phyloP scores from a whole-genome alignment of 2,888 invertebrate genomes.

The Anagyrus pseudococci region DNA sequence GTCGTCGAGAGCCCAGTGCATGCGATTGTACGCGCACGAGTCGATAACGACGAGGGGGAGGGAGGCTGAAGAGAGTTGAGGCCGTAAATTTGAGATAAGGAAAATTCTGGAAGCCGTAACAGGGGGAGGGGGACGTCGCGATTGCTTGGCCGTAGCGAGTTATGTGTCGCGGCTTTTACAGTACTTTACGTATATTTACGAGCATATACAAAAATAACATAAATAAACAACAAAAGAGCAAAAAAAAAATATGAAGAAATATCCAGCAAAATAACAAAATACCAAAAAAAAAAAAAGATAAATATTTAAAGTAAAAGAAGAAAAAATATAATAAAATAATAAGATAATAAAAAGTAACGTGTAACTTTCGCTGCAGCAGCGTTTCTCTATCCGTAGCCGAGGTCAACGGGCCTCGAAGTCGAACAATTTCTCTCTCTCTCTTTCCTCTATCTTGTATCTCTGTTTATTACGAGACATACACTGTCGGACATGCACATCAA shows the following conservation, averaged over 20 bases:
- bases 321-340: too few species aligned
- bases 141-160: too few species aligned
- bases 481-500: constrained; percentile 12
- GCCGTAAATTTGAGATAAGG: background rate
- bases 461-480: background rate
- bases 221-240: background rate
- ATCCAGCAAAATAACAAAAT: background rate
- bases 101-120: background rate
- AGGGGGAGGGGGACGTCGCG: background rate
- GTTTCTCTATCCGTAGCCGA: constrained; percentile 9
- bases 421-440: constrained; percentile 41
- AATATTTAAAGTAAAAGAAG: too few species aligned
- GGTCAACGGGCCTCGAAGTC: constrained; percentile 12
- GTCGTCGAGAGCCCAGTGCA: too few species aligned
- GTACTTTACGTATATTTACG: too few species aligned
- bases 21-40: too few species aligned
- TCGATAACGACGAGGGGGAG: too few species aligned
- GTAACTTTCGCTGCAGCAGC: constrained; percentile 12
- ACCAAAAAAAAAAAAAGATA: too few species aligned
- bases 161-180: too few species aligned
- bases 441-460: constrained; percentile 36
- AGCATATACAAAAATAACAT: too few species aligned
- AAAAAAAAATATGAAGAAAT: background rate
- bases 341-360: background rate
- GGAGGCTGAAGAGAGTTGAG: too few species aligned